Percentiles rank a stretch among this genome's conserved stretches.
Evolutionary conservation across 2,888 invertebrate genomes (phyloP).

Genomic region (Tenthredo distinguenda): DNA sequence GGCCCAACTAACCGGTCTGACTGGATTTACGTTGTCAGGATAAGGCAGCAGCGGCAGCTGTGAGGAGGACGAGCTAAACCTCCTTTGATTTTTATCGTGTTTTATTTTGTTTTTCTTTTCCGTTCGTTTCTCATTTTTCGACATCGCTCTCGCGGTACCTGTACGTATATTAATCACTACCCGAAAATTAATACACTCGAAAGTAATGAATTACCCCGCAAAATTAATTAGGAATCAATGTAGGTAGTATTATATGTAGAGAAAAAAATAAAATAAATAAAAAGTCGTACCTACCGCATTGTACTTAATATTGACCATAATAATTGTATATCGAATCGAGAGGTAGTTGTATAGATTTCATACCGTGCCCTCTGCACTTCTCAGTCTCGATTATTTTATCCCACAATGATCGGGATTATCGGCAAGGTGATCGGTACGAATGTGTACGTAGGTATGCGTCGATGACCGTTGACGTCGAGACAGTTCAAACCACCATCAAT

Average conservation of each 20-base stretch:
- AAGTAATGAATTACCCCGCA: neutral
- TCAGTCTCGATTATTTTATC: neutral
- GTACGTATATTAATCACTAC: neutral
- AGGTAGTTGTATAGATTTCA: neutral
- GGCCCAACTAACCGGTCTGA: slow-evolving; percentile 76
- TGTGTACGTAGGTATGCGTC: neutral
- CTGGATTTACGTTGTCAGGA: slow-evolving; percentile 69
- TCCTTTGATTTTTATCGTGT: slow-evolving; percentile 42
- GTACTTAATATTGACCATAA: neutral
- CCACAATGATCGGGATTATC: neutral
- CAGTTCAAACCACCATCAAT: neutral
- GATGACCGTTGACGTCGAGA: neutral
- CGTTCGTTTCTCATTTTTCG: neutral
- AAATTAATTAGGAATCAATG: neutral
- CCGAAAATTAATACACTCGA: neutral
- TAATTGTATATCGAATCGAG: neutral
- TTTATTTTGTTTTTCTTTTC: slow-evolving; percentile 28
- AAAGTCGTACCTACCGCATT: neutral
- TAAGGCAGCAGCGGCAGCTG: slow-evolving; percentile 42
- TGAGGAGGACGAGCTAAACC: slow-evolving; percentile 31
- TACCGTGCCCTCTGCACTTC: neutral
- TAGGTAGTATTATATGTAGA: neutral
- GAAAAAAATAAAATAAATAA: neutral
- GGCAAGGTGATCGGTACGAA: slow-evolving; percentile 11
- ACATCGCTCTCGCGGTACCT: neutral